Percentiles rank a stretch among this genome's conserved stretches.
These are phyloP conservation scores for Plodia interpunctella DNA, from an alignment of 1,140 invertebrate genomes.

Conservation along the genomic window DNA sequence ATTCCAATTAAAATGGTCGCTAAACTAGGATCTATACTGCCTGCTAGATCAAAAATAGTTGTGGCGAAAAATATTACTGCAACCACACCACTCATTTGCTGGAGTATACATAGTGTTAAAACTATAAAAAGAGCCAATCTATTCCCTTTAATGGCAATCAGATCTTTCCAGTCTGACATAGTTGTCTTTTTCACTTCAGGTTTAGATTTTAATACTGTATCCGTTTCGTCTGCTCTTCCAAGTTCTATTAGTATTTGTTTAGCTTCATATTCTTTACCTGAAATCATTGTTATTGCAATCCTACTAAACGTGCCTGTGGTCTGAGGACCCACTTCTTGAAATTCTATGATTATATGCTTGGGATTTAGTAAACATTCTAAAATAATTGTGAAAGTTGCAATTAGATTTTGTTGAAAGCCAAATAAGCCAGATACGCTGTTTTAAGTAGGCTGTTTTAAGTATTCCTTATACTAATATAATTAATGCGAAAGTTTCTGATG, in stretches of 20 bases:
- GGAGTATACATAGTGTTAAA: conserved; percentile 37
- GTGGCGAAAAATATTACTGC: conserved; percentile 50
- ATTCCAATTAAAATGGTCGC: conserved; percentile 51
- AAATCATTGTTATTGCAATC: too few species aligned
- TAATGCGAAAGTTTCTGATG: too few species aligned
- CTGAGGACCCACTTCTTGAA: too few species aligned
- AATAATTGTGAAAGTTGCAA: too few species aligned
- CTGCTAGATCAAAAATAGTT: conserved; percentile 45
- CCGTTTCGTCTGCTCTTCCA: conserved; percentile 3
- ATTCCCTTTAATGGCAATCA: conserved; percentile 47
- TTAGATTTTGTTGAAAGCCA: too few species aligned
- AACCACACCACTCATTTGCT: conserved; percentile 45
- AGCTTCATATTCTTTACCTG: neutral
- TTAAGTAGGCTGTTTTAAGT: too few species aligned
- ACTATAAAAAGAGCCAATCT: conserved; percentile 45
- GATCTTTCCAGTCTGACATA: conserved; percentile 34
- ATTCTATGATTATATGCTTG: too few species aligned
- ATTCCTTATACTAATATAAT: too few species aligned
- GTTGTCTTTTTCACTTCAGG: neutral
- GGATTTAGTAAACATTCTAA: too few species aligned
- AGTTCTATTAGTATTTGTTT: neutral
- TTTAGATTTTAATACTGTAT: neutral
- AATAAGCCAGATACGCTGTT: too few species aligned
- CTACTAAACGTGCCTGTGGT: too few species aligned
- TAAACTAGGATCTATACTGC: conserved; percentile 34